Percentiles rank a stretch among this genome's conserved stretches.
Evolutionary conservation across 53 echinoderm and acorn worm genomes (phyloP).

Genomic region (Arbacia lixula): DNA sequence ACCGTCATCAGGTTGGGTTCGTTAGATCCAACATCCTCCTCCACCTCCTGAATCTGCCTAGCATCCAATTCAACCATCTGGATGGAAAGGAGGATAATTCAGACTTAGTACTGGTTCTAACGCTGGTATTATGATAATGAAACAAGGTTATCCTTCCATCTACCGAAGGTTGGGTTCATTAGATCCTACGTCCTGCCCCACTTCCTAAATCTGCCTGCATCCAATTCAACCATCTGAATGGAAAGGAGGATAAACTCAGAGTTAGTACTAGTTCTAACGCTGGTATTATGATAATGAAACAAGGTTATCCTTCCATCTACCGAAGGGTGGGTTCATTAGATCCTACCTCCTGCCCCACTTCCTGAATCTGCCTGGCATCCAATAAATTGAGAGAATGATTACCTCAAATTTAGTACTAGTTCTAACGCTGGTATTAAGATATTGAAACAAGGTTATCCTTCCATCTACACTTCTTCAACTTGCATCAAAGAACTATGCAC

Average conservation of each 20-base stretch:
- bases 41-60: slow-evolving; percentile 60
- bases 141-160: not conserved
- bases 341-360: not conserved
- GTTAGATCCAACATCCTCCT: slow-evolving; percentile 62
- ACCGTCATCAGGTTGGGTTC: slow-evolving; percentile 68
- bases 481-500: no score
- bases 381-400: not conserved
- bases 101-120: not conserved
- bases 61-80: slow-evolving; percentile 89
- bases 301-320: no score
- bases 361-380: not conserved
- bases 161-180: not conserved
- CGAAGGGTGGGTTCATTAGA: no score
- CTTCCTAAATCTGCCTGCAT: not conserved
- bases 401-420: no score
- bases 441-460: no score
- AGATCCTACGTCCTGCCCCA: not conserved
- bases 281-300: no score
- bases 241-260: no score
- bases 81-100: not conserved
- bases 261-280: no score
- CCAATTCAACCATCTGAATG: slow-evolving; percentile 65
- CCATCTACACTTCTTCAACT: no score
- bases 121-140: not conserved
- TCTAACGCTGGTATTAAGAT: no score